Evolutionary conservation across 2,797 vertebrate genomes (phyloP).

Genomic region (Myotis daubentonii): DNA sequence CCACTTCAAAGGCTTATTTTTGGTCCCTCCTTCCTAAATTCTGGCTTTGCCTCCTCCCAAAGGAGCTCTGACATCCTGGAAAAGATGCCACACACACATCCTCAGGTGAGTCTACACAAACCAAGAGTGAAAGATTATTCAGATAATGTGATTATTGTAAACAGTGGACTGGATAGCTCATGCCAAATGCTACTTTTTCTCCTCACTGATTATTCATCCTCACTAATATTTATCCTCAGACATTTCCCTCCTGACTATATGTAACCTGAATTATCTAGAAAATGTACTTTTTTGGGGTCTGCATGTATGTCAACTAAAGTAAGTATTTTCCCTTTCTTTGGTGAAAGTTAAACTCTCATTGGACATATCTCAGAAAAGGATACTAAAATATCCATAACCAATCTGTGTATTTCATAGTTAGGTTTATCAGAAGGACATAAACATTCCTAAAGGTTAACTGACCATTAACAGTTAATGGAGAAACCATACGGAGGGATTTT

Average conservation of each 20-base stretch:
- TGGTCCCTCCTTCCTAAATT: neutral
- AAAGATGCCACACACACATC: neutral
- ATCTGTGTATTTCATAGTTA: neutral
- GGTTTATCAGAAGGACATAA: neutral
- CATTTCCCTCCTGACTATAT: neutral
- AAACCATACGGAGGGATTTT: neutral
- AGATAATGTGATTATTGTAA: neutral
- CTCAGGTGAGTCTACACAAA: neutral
- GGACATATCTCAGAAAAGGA: neutral
- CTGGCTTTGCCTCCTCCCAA: neutral
- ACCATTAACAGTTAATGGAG: slow-evolving; percentile 4
- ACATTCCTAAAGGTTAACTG: slow-evolving; percentile 6
- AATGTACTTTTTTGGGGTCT: neutral
- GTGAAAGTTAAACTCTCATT: neutral
- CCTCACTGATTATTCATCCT: neutral
- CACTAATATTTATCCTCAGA: neutral
- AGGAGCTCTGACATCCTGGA: neutral
- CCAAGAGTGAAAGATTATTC: neutral
- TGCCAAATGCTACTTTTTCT: neutral
- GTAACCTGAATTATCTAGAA: neutral
- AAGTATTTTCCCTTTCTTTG: neutral
- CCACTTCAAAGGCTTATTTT: neutral
- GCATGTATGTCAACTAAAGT: neutral
- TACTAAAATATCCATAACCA: neutral
- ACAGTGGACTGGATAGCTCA: neutral